These are phyloP conservation scores for Pangasius mekongensis DNA, from an alignment of 2,797 vertebrate species.

Conservation along the genomic window DNA sequence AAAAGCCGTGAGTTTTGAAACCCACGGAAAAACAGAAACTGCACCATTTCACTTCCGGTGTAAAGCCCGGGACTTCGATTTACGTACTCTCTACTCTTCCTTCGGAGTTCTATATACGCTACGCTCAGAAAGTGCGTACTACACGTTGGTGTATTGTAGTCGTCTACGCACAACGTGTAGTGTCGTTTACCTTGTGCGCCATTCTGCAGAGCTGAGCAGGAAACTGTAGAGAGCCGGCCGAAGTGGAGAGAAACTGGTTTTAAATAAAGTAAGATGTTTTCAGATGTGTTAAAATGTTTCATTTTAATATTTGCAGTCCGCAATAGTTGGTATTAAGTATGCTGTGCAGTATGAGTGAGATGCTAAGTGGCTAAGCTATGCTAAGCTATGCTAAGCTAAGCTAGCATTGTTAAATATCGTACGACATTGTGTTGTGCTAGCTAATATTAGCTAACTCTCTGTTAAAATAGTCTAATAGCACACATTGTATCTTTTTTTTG, in stretches of 20 bases:
- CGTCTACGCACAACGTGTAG: slow-evolving; percentile 52
- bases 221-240: slow-evolving; percentile 1
- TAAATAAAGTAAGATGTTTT: slow-evolving; percentile 36
- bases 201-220: slow-evolving; percentile 44
- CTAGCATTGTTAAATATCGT: not conserved
- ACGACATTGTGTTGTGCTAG: slow-evolving; percentile 1
- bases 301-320: not conserved
- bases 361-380: slow-evolving; percentile 13
- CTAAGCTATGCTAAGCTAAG: slow-evolving; percentile 35
- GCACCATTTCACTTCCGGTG: slow-evolving; percentile 33
- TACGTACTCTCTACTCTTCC: slow-evolving; percentile 29
- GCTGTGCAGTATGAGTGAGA: not conserved
- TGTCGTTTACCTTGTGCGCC: slow-evolving; percentile 45
- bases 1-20: not conserved
- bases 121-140: slow-evolving; percentile 14
- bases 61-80: slow-evolving; percentile 21
- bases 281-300: not conserved
- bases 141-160: slow-evolving; percentile 7
- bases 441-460: not conserved
- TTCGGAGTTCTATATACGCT: not conserved
- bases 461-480: not conserved
- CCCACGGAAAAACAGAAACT: not conserved
- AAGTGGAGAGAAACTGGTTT: slow-evolving; percentile 35
- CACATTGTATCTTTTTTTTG: not conserved
- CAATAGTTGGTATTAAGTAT: not conserved